Percentiles rank a stretch among this genome's conserved stretches.
Conservation (phyloP, 2,797 vertebrate species). For the Megalops cyprinoides region DNA sequence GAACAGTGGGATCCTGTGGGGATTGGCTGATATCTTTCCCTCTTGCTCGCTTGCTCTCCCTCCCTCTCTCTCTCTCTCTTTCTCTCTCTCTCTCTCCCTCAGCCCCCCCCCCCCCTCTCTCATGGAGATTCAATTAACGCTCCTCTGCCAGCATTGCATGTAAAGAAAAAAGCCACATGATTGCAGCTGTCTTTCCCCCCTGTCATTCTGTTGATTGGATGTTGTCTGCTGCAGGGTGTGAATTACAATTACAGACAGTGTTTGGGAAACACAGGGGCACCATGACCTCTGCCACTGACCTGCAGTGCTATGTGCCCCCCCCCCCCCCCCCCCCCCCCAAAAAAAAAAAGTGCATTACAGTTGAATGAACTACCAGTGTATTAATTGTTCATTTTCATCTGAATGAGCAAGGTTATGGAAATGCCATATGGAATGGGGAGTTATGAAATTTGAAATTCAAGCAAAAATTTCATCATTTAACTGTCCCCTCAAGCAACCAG, state of each 20-base stretch:
- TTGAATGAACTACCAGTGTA: background rate
- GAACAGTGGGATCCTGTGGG: background rate
- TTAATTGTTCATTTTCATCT: background rate
- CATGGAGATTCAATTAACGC: background rate
- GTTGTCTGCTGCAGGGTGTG: background rate
- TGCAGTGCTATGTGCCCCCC: too few relatives aligned
- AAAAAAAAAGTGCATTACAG: too few relatives aligned
- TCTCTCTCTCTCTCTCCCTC: background rate
- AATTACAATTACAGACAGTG: background rate
- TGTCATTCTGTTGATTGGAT: constrained; percentile 5
- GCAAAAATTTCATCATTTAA: background rate
- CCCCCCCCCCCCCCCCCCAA: too few relatives aligned
- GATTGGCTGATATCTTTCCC: background rate
- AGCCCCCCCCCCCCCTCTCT: background rate
- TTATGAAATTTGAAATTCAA: background rate
- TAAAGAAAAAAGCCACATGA: background rate
- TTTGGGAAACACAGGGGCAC: background rate
- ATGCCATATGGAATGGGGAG: background rate
- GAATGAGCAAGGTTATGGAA: background rate
- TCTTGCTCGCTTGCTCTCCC: background rate
- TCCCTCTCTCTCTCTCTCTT: background rate
- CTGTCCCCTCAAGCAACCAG: background rate
- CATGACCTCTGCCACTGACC: background rate
- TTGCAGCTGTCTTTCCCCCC: background rate
- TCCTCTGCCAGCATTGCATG: too few relatives aligned